Evolutionary conservation across 92 coral and sea anemone genomes (phyloP), one percentile per base, ranked within the genome.

Genomic region (Paramuricea clavata): DNA sequence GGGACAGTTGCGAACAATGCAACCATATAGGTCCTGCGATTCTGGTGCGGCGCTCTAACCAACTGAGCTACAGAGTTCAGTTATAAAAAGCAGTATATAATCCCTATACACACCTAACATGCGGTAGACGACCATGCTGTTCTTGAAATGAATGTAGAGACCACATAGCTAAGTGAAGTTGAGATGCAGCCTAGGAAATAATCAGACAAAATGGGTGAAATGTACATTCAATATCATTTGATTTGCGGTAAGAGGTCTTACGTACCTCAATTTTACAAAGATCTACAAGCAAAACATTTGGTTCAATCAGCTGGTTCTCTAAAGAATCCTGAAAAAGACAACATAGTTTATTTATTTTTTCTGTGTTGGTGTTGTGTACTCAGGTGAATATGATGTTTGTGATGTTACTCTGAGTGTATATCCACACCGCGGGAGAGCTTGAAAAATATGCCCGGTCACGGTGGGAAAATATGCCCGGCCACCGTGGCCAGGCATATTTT

Each of bases 211-310:
- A 36, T 74, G 15, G 33, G 36, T 78, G 8, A 22, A 64, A 77
- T 32, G 15, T 27, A 25, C 10, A 86, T 43, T 16, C 57, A 71
- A 16, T 31, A 49, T 49, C 34, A 19, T 7, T 27, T 13, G 69
- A 54, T 17, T 22, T 26, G 10, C 6, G 0, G 17, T 17, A 31
- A 43, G 25, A 22, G 4, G 21, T 1, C 22, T 31, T 31, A n/a
- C 52, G 52, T 85, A 95, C 99, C 92, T 94, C 93, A 47, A 81
- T 86, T 71, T 96, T 96, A 50, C 96, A 88, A 49, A 94, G 93
- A 78, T 96, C 99, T 25, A 95, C 98, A 25, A 92, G 87, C 19
- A 94, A 91, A 60, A 96, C 92, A 84, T 93, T 94, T 9, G 99
- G 99, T 44, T 88, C 89, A 41, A 84, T 19, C 8, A 96, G 91